These are phyloP conservation scores for Falco novaeseelandiae DNA, from an alignment of 2,797 vertebrate genomes.

Conservation along the genomic window DNA sequence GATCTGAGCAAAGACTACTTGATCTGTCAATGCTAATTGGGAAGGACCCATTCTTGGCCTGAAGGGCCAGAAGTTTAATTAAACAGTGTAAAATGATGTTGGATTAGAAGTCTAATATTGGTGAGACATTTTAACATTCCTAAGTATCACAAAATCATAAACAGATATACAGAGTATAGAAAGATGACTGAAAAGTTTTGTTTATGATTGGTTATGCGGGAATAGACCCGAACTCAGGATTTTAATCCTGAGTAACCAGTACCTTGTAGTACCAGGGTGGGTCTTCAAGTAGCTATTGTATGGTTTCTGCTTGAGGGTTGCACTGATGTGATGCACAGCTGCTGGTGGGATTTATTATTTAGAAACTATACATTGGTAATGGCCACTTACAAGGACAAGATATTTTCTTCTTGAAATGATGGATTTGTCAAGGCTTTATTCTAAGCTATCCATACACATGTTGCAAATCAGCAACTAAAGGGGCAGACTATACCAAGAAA, in stretches of 20 bases:
- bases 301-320: neutral
- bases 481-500: neutral
- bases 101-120: neutral
- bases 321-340: neutral
- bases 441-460: neutral
- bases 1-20: neutral
- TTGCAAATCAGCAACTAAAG: neutral
- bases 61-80: constrained; percentile 31
- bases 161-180: neutral
- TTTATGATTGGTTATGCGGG: accelerated
- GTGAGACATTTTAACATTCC: neutral
- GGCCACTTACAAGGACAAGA: neutral
- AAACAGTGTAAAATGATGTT: neutral
- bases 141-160: neutral
- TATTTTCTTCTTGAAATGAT: neutral
- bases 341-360: neutral
- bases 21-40: neutral
- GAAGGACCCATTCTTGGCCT: neutral
- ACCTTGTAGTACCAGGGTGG: neutral
- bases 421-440: neutral
- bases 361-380: neutral
- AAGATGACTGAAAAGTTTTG: neutral
- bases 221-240: neutral
- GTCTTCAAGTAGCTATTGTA: neutral
- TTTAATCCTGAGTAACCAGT: neutral